Conservation (phyloP, 2,797 vertebrate species). For the Malacoraja senta region DNA sequence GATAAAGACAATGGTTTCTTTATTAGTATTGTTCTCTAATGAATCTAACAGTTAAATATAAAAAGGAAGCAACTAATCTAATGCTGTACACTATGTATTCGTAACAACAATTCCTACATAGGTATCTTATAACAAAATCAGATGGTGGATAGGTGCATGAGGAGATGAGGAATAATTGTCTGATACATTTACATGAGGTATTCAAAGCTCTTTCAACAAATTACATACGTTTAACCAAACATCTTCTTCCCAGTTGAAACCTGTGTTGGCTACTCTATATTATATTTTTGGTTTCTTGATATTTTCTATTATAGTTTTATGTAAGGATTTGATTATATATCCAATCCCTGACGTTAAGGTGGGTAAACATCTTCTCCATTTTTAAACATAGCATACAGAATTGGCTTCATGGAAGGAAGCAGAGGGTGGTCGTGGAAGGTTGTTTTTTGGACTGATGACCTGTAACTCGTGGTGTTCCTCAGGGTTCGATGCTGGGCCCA, state of each 20-base stretch:
- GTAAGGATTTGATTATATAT: not conserved
- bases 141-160: not conserved
- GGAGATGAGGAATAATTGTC: not conserved
- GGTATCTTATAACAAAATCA: not conserved
- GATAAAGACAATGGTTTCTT: conserved; percentile 1
- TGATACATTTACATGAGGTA: not conserved
- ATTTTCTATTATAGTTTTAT: not conserved
- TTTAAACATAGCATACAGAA: not conserved
- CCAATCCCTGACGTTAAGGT: not conserved
- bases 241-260: not conserved
- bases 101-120: not conserved
- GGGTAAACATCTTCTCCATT: not conserved
- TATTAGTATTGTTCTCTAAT: not conserved
- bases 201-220: not conserved
- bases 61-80: not conserved
- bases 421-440: too few species aligned
- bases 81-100: not conserved
- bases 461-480: too few species aligned
- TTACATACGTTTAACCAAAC: not conserved
- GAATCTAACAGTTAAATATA: not conserved
- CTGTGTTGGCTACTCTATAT: not conserved
- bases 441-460: too few species aligned
- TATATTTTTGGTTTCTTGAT: not conserved
- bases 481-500: too few species aligned
- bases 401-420: too few species aligned